phyloP scores from a whole-genome alignment of 2,888 invertebrate species.

The Drosophila nr. fundita region DNA sequence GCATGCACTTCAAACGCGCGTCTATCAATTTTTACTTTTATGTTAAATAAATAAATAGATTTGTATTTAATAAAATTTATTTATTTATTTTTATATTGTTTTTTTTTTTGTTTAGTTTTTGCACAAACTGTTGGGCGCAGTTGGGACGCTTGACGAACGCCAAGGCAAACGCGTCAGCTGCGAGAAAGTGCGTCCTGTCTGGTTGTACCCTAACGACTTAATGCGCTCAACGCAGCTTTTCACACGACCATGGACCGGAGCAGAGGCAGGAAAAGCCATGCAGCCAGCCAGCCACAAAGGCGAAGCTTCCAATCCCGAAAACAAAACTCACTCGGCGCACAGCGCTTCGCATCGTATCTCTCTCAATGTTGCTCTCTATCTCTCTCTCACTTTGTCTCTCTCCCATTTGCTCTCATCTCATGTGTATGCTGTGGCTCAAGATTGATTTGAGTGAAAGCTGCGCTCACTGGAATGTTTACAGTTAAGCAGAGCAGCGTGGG shows the following conservation, averaged over 20 bases:
- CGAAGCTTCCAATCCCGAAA: constrained; percentile 47
- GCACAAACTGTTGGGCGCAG: constrained; percentile 68
- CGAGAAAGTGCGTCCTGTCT: constrained; percentile 83
- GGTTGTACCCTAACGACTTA: constrained; percentile 85
- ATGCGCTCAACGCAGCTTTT: constrained; percentile 84
- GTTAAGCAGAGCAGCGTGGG: constrained; percentile 61
- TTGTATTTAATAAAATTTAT: constrained; percentile 27
- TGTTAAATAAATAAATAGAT: constrained; percentile 15
- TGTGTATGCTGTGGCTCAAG: constrained; percentile 51
- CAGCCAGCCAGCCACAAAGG: constrained; percentile 22
- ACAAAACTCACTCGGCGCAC: constrained; percentile 36
- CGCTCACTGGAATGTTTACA: constrained; percentile 71
- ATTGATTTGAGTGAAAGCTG: constrained; percentile 67
- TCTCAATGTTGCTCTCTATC: background rate
- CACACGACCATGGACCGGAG: constrained; percentile 84
- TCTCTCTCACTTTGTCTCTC: background rate
- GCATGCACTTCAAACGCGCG: constrained; percentile 7
- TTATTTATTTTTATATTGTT: constrained; percentile 18
- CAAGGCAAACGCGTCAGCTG: constrained; percentile 77
- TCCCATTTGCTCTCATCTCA: constrained; percentile 8
- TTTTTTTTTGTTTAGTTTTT: constrained; percentile 30
- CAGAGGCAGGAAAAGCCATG: constrained; percentile 44
- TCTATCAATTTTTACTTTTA: constrained; percentile 3
- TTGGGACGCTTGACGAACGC: constrained; percentile 65
- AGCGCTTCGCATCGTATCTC: constrained; percentile 8